A percentile compares a stretch with the other conserved stretches of the same genome.
phyloP scores from a whole-genome alignment of 2,113 vertebrate species.

The Hepsetus odoe region DNA sequence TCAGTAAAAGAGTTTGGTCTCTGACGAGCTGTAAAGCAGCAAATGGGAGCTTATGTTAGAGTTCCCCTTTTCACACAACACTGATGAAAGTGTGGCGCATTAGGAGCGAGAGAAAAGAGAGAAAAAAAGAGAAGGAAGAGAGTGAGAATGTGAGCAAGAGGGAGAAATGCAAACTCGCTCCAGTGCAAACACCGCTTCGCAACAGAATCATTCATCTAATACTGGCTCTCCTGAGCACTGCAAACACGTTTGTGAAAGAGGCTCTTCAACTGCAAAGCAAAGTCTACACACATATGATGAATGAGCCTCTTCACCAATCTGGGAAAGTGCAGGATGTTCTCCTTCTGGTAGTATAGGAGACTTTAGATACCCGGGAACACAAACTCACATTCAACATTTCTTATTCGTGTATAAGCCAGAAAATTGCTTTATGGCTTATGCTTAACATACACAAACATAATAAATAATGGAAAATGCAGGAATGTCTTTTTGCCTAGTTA shows the following conservation, averaged over 20 bases:
- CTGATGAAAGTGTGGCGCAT: neutral
- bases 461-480: neutral
- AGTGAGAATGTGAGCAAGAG: neutral
- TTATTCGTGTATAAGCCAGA: neutral
- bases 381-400: neutral
- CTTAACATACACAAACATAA: neutral
- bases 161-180: slow-evolving; percentile 26
- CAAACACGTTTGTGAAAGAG: slow-evolving; percentile 48
- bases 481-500: neutral
- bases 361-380: slow-evolving; percentile 41
- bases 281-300: slow-evolving; percentile 32
- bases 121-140: slow-evolving; percentile 30
- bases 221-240: slow-evolving; percentile 38
- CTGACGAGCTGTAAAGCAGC: too few relatives aligned
- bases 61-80: neutral
- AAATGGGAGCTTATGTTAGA: too few relatives aligned
- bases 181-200: slow-evolving; percentile 45
- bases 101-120: slow-evolving; percentile 9
- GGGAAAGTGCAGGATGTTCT: slow-evolving; percentile 40
- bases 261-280: slow-evolving; percentile 34
- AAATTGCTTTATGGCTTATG: neutral
- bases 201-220: slow-evolving; percentile 50
- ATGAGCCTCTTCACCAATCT: slow-evolving; percentile 48
- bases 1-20: too few relatives aligned
- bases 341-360: slow-evolving; percentile 37